phyloP scores from a whole-genome alignment of 2,888 invertebrate genomes.

The Leptinotarsa tumamoca region DNA sequence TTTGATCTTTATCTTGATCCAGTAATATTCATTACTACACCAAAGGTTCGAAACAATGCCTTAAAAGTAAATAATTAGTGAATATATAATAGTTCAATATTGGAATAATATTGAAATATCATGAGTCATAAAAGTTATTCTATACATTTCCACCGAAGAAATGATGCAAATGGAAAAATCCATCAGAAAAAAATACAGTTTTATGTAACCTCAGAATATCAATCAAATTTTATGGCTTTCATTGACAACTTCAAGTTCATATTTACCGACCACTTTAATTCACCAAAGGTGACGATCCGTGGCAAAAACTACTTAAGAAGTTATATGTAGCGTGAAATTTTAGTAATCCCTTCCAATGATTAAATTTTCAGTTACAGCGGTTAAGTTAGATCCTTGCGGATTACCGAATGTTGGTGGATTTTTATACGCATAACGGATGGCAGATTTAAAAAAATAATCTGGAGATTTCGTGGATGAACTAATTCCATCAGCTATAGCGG shows the following conservation, averaged over 20 bases:
- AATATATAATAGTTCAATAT: too few species aligned
- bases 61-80: too few species aligned
- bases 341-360: conserved; percentile 58
- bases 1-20: too few species aligned
- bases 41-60: too few species aligned
- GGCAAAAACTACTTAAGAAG: conserved; percentile 42
- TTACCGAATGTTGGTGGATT: conserved; percentile 32
- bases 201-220: background rate
- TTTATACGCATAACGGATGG: conserved; percentile 32
- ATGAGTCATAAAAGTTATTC: too few species aligned
- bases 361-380: conserved; percentile 56
- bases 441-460: conserved; percentile 25
- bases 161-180: too few species aligned
- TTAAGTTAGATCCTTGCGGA: conserved; percentile 42
- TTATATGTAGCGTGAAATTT: conserved; percentile 58
- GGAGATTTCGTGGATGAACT: conserved; percentile 31
- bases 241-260: conserved; percentile 26
- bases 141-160: too few species aligned
- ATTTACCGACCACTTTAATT: conserved; percentile 30
- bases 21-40: too few species aligned
- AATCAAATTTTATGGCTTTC: background rate
- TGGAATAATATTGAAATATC: too few species aligned
- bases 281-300: conserved; percentile 55
- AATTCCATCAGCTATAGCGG: conserved; percentile 20
- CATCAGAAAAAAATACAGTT: too few species aligned